phyloP scores from a whole-genome alignment of 2,113 vertebrate species.

The Plectropomus leopardus region DNA sequence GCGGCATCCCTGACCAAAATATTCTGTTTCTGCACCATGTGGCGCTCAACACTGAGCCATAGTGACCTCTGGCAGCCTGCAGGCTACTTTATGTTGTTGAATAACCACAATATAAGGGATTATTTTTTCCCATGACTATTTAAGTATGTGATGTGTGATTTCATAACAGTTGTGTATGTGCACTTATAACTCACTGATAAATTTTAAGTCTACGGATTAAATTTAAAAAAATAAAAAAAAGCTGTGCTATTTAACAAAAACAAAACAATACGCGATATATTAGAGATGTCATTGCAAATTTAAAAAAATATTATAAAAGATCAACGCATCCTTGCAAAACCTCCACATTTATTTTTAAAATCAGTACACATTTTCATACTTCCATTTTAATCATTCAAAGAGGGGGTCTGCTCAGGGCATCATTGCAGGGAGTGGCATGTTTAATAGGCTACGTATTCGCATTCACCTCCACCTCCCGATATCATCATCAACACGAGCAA shows the following conservation, averaged over 20 bases:
- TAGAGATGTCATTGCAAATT: slow-evolving; percentile 6
- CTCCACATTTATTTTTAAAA: background rate
- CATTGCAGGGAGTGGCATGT: slow-evolving; percentile 88
- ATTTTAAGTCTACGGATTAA: background rate
- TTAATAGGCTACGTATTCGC: slow-evolving; percentile 66
- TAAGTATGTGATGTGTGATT: background rate
- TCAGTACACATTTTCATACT: background rate
- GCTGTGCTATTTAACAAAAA: background rate
- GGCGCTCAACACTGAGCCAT: slow-evolving; percentile 21
- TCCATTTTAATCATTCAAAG: slow-evolving; percentile 60
- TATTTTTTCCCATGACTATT: slow-evolving; percentile 1
- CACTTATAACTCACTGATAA: slow-evolving; percentile 2
- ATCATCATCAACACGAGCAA: background rate
- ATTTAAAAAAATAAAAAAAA: too few species aligned
- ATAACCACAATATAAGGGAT: slow-evolving; percentile 22
- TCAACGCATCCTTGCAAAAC: background rate
- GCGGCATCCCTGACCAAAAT: slow-evolving; percentile 56
- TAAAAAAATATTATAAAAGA: background rate
- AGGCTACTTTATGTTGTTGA: slow-evolving; percentile 9
- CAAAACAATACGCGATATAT: too few species aligned
- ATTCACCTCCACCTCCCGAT: slow-evolving; percentile 49
- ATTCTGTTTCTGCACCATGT: slow-evolving; percentile 55
- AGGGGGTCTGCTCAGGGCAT: slow-evolving; percentile 68
- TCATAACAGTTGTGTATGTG: background rate
- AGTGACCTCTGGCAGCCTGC: slow-evolving; percentile 37